phyloP scores from a whole-genome alignment of 2,888 invertebrate genomes.

The Caenorhabditis plicata region DNA sequence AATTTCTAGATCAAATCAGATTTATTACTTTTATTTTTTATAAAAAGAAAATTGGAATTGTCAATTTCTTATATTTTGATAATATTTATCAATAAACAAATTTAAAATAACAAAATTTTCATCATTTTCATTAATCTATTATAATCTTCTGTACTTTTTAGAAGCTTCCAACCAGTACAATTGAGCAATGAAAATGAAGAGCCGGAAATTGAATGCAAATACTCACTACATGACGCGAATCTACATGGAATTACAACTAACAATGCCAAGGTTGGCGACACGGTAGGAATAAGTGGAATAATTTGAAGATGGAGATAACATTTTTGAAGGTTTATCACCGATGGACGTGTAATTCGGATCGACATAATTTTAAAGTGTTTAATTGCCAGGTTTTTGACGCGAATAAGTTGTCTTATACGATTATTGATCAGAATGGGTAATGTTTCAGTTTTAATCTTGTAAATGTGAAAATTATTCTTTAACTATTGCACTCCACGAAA shows the following conservation, averaged over 20 bases:
- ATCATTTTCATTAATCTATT: neutral
- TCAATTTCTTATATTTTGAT: too few relatives aligned
- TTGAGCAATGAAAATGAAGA: conserved; percentile 9
- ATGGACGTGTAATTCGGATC: conserved; percentile 32
- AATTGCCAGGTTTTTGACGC: conserved; percentile 39
- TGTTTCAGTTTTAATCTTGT: neutral
- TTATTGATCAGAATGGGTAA: conserved; percentile 43
- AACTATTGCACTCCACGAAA: too few relatives aligned
- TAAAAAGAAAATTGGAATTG: too few relatives aligned
- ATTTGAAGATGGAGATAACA: neutral
- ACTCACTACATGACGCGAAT: conserved; percentile 29
- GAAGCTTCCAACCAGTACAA: conserved; percentile 3
- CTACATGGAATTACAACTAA: conserved; percentile 26
- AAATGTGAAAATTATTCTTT: neutral
- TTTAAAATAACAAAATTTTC: neutral
- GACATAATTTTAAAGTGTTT: conserved; percentile 38
- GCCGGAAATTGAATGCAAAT: conserved; percentile 41
- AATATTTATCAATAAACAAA: neutral
- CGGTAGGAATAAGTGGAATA: conserved; percentile 6
- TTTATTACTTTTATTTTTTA: too few relatives aligned
- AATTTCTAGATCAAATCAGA: too few relatives aligned
- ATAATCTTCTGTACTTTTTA: conserved; percentile 10
- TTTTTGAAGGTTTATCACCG: conserved; percentile 32
- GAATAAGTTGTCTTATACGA: conserved; percentile 28
- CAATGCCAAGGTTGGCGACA: conserved; percentile 36